These are phyloP conservation scores for Podarcis siculus DNA, from an alignment of 2,797 vertebrate genomes.

Conservation along the genomic window DNA sequence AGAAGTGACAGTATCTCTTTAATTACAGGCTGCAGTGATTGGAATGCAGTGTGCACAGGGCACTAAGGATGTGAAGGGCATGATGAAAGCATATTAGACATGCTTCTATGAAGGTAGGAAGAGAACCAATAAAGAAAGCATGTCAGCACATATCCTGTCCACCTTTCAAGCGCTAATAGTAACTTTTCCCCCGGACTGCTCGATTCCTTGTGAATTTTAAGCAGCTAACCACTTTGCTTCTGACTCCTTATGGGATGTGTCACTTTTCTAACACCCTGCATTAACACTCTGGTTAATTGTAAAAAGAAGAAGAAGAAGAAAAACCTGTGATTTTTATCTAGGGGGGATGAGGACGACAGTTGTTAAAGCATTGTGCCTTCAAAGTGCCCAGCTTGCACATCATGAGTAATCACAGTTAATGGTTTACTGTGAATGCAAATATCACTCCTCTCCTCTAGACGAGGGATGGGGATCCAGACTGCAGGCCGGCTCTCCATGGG, in stretches of 20 bases:
- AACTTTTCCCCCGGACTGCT: conserved; percentile 13
- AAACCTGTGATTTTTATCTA: background rate
- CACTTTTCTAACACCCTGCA: conserved; percentile 9
- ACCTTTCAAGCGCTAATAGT: conserved; percentile 41
- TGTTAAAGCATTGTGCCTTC: background rate
- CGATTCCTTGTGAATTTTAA: conserved; percentile 37
- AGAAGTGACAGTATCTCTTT: conserved; percentile 47
- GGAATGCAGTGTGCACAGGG: conserved; percentile 54
- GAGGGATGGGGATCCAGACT: no score
- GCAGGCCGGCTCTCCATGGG: no score
- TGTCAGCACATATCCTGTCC: conserved; percentile 44
- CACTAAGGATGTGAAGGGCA: conserved; percentile 41
- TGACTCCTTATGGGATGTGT: conserved; percentile 35
- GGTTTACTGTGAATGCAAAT: no score
- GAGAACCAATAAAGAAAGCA: conserved; percentile 52
- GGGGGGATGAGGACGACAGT: background rate
- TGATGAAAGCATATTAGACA: conserved; percentile 62
- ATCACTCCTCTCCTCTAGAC: no score
- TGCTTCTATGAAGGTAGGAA: conserved; percentile 55
- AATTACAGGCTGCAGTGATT: conserved; percentile 60
- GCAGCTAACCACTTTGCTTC: conserved; percentile 44
- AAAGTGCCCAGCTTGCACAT: background rate
- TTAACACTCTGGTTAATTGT: background rate
- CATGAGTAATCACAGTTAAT: no score
- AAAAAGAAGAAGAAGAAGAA: background rate